These are phyloP conservation scores for Chrysodeixis includens DNA, from an alignment of 2,888 invertebrate species.

Conservation along the genomic window DNA sequence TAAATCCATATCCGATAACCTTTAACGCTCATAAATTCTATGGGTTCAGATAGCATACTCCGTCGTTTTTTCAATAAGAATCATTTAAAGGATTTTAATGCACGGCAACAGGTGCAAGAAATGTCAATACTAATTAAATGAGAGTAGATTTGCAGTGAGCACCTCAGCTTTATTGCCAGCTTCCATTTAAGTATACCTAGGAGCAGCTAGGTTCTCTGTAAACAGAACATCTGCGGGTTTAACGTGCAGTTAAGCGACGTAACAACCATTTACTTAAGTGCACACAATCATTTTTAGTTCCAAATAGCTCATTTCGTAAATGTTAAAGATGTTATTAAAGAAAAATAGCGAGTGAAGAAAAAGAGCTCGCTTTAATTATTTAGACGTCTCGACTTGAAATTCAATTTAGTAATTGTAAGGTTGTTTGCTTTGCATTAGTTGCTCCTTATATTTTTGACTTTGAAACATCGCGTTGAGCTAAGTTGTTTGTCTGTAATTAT, in stretches of 20 bases:
- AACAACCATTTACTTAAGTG: constrained; percentile 15
- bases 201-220: constrained; percentile 21
- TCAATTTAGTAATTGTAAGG: constrained; percentile 47
- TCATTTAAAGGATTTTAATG: constrained; percentile 21
- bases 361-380: constrained; percentile 42
- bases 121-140: constrained; percentile 21
- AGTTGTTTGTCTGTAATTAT: not conserved
- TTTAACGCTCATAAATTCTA: constrained; percentile 25
- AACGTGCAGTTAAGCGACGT: constrained; percentile 19
- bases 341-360: constrained; percentile 18
- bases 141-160: constrained; percentile 12
- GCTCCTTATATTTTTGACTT: constrained; percentile 16
- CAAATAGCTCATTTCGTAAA: constrained; percentile 15
- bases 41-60: constrained; percentile 11
- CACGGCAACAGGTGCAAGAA: constrained; percentile 22
- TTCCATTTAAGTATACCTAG: constrained; percentile 19
- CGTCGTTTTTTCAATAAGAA: constrained; percentile 5
- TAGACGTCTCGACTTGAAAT: constrained; percentile 40
- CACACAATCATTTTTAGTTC: constrained; percentile 11
- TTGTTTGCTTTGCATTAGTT: constrained; percentile 44
- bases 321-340: constrained; percentile 15
- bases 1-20: constrained; percentile 35
- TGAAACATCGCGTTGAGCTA: constrained; percentile 9
- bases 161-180: constrained; percentile 25
- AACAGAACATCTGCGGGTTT: constrained; percentile 27